phyloP scores from a whole-genome alignment of 1,140 invertebrate species.

The Diuraphis noxia region DNA sequence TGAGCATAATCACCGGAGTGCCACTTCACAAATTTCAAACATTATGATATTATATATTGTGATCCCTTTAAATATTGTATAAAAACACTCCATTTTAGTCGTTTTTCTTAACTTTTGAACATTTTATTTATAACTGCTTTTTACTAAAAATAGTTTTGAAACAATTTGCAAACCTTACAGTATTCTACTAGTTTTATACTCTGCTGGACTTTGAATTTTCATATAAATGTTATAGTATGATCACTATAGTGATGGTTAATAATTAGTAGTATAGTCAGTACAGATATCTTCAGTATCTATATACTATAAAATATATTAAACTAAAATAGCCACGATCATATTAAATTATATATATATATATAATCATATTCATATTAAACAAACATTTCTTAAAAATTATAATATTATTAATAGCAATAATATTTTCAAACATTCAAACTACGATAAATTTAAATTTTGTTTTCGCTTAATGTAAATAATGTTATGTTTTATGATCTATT shows the following conservation, averaged over 20 bases:
- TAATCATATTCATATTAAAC: background rate
- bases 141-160: constrained; percentile 5
- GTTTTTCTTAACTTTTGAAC: background rate
- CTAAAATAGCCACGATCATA: too few species aligned
- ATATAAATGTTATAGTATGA: background rate
- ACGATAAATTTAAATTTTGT: background rate
- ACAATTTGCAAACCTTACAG: background rate
- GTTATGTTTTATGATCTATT: background rate
- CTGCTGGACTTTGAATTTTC: background rate
- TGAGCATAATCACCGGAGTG: background rate
- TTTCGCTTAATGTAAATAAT: background rate
- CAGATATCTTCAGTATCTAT: background rate
- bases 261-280: background rate
- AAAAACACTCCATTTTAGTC: background rate
- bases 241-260: too few species aligned
- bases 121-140: background rate
- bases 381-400: background rate
- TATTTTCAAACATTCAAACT: background rate
- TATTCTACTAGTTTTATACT: background rate
- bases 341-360: too few species aligned
- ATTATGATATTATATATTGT: background rate
- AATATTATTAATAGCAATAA: background rate
- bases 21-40: background rate
- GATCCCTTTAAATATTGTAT: background rate
- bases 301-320: background rate